Conservation (phyloP, 2,797 vertebrate species). For the Muraenolepis orangiensis region DNA sequence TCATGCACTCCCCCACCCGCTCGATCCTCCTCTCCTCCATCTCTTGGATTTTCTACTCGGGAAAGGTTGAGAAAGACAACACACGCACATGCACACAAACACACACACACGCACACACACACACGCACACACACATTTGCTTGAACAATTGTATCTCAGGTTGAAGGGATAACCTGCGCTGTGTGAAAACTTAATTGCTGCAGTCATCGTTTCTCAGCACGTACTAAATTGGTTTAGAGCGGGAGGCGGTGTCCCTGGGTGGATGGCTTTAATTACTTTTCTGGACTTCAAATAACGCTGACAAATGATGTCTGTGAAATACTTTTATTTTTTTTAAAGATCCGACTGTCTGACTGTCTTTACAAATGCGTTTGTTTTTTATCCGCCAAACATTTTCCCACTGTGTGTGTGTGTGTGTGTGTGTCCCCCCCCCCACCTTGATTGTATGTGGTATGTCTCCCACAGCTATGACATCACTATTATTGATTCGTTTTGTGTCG, state of each 20-base stretch:
- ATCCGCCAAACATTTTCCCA: too few species aligned
- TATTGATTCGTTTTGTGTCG: too few species aligned
- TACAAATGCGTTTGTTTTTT: too few species aligned
- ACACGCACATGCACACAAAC: neutral
- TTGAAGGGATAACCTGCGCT: neutral
- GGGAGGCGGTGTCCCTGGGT: neutral
- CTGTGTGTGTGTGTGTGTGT: too few species aligned
- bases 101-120: neutral
- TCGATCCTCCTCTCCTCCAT: constrained; percentile 94
- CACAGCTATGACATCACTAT: too few species aligned
- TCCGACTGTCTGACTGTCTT: too few species aligned
- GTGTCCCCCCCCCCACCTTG: too few species aligned
- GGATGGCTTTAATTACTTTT: neutral
- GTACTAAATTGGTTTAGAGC: neutral
- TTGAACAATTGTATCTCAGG: too few species aligned
- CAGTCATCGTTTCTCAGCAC: neutral
- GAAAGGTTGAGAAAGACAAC: neutral
- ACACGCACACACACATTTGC: neutral
- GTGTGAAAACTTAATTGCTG: neutral
- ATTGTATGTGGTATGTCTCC: too few species aligned
- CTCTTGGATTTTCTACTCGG: constrained; percentile 88
- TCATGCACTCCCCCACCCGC: constrained; percentile 86
- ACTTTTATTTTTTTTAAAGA: too few species aligned
- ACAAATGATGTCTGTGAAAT: neutral
- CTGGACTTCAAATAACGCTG: neutral